These are phyloP conservation scores for Chromoteleia sp. DNA, from an alignment of 2,888 invertebrate species.

Conservation along the genomic window DNA sequence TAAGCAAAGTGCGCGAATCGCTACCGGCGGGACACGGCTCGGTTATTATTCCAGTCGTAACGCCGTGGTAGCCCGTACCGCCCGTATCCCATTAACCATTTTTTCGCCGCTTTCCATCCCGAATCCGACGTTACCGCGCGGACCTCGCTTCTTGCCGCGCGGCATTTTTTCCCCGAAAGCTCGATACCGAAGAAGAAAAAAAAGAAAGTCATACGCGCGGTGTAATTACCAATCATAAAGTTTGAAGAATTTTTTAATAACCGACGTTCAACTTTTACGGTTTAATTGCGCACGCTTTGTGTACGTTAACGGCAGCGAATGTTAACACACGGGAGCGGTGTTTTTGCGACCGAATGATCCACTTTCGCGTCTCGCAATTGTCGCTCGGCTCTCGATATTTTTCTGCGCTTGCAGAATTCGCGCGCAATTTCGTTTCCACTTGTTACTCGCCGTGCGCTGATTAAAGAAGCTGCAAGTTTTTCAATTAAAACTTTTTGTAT, in stretches of 20 bases:
- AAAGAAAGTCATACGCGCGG: background rate
- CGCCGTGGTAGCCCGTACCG: slow-evolving; percentile 30
- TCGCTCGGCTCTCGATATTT: background rate
- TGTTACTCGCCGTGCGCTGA: slow-evolving; percentile 5
- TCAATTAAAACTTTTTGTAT: slow-evolving; percentile 52
- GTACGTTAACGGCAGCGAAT: too few relatives aligned
- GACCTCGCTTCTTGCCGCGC: slow-evolving; percentile 6
- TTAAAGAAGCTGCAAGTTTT: slow-evolving; percentile 57
- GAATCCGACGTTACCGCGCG: slow-evolving; percentile 32
- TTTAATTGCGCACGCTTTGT: too few relatives aligned
- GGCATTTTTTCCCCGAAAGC: background rate
- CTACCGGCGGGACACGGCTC: slow-evolving; percentile 56
- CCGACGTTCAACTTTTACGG: background rate
- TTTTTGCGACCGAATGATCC: too few relatives aligned
- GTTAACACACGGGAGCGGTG: too few relatives aligned
- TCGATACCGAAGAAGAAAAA: background rate
- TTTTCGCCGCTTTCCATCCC: slow-evolving; percentile 43
- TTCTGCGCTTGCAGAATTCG: background rate
- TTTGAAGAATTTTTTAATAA: slow-evolving; percentile 20
- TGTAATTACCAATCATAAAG: slow-evolving; percentile 19
- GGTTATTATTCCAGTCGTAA: slow-evolving; percentile 64
- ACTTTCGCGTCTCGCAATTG: background rate
- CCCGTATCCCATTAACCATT: slow-evolving; percentile 50
- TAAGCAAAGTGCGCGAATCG: slow-evolving; percentile 62
- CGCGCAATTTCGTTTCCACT: slow-evolving; percentile 9